These are phyloP conservation scores for Stenchaetothrips biformis DNA, from an alignment of 2,888 invertebrate genomes.

Conservation along the genomic window DNA sequence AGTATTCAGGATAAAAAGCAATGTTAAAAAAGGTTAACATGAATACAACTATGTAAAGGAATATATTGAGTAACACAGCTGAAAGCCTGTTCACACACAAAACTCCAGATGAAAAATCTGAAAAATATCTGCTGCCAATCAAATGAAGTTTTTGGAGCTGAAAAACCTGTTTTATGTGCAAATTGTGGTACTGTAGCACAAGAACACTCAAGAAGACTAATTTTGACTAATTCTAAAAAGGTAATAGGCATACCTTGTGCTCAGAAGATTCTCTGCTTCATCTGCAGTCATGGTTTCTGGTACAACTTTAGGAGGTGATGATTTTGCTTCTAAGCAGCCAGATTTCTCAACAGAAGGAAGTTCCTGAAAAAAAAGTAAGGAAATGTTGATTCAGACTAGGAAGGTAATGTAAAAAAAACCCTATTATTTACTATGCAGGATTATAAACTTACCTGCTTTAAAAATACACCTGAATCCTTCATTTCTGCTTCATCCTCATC, in stretches of 20 bases:
- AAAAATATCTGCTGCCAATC: background rate
- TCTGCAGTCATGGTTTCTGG: slow-evolving; percentile 66
- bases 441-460: background rate
- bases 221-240: too few species aligned
- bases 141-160: background rate
- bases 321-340: background rate
- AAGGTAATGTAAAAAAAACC: too few species aligned
- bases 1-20: too few species aligned
- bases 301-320: slow-evolving; percentile 27
- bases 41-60: too few species aligned
- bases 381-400: background rate
- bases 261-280: slow-evolving; percentile 81
- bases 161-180: background rate
- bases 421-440: too few species aligned
- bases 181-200: background rate
- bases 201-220: background rate
- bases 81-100: background rate
- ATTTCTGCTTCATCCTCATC: slow-evolving; percentile 45
- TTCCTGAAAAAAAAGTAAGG: background rate
- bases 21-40: too few species aligned
- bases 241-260: slow-evolving; percentile 62
- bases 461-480: slow-evolving; percentile 25
- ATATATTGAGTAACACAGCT: too few species aligned
- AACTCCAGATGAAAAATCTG: background rate
- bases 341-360: background rate